phyloP scores from a whole-genome alignment of 2,797 vertebrate species.

The Perodicticus potto region DNA sequence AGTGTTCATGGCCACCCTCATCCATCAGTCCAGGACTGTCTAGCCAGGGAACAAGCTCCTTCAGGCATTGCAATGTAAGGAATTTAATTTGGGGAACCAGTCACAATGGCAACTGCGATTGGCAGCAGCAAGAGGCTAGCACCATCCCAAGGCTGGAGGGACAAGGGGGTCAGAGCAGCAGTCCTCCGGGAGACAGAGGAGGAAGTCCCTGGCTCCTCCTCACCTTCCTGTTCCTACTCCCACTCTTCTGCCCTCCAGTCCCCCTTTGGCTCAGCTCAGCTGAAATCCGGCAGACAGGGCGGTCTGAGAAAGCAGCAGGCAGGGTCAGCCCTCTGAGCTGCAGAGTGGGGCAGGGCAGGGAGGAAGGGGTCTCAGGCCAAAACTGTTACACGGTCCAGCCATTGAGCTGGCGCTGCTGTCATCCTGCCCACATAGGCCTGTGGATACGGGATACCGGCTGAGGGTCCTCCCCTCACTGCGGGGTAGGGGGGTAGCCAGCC shows the following conservation, averaged over 20 bases:
- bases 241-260: background rate
- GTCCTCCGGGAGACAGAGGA: background rate
- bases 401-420: background rate
- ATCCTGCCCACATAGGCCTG: background rate
- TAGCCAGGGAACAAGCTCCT: background rate
- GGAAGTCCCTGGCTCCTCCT: background rate
- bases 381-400: background rate
- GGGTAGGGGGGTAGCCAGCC: background rate
- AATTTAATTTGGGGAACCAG: background rate
- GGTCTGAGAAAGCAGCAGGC: background rate
- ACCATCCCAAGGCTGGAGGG: background rate
- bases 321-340: background rate
- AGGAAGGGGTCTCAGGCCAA: background rate
- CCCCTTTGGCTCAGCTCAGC: background rate
- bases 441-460: background rate
- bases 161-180: background rate
- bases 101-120: background rate
- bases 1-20: background rate
- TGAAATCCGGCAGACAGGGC: background rate
- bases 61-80: background rate
- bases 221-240: background rate
- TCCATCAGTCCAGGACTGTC: background rate
- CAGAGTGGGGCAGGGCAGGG: background rate
- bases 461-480: background rate
- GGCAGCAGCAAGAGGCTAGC: background rate